Evolutionary conservation across 2,888 invertebrate genomes (phyloP).

Genomic region (Drosophila paranaensis): DNA sequence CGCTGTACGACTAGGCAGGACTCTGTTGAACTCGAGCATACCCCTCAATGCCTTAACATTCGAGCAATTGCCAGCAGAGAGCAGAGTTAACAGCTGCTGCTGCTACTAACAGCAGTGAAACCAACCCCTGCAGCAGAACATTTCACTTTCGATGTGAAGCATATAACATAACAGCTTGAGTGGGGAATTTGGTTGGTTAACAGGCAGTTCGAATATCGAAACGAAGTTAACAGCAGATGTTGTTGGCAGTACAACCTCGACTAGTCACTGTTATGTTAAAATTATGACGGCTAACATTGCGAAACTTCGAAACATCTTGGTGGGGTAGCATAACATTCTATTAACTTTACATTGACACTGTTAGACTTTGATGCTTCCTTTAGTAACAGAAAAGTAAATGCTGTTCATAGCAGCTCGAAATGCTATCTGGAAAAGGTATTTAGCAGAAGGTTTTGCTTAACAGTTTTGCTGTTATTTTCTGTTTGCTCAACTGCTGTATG

Average conservation of each 20-base stretch:
- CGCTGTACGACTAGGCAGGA: no score
- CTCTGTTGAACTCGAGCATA: not conserved
- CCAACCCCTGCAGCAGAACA: slow-evolving; percentile 2
- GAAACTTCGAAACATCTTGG: slow-evolving; percentile 8
- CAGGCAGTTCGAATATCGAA: slow-evolving; percentile 17
- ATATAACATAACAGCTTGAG: slow-evolving; percentile 4
- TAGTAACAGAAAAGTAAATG: not conserved
- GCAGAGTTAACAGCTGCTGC: not conserved
- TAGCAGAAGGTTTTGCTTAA: not conserved
- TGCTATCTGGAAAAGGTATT: not conserved
- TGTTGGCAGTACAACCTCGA: not conserved
- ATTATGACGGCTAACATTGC: not conserved
- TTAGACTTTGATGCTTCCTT: no score
- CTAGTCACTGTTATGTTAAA: not conserved
- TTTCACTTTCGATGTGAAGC: not conserved
- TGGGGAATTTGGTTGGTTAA: not conserved
- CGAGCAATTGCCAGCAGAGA: not conserved
- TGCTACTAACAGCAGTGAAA: not conserved
- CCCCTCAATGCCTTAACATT: slow-evolving; percentile 9
- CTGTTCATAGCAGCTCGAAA: no score
- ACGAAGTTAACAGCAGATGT: not conserved
- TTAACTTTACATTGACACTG: not conserved
- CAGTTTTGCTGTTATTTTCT: not conserved
- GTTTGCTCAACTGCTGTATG: not conserved
- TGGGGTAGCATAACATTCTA: slow-evolving; percentile 5